Evolutionary conservation across 2,113 vertebrate genomes (phyloP).

Genomic region (Tricholaema leucomelas): DNA sequence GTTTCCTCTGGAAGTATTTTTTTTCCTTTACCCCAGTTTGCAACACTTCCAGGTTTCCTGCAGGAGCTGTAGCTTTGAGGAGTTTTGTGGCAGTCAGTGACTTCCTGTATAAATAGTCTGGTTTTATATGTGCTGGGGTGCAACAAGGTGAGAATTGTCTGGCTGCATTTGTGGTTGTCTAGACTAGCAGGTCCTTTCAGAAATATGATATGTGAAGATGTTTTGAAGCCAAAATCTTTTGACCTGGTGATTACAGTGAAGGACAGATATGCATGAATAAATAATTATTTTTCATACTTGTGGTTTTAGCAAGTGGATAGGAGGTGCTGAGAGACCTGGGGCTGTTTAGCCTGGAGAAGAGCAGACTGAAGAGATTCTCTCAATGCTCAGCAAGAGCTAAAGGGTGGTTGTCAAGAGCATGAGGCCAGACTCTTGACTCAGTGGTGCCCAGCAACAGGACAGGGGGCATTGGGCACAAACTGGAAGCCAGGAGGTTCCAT

Average conservation of each 20-base stretch:
- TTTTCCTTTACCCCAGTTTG: neutral
- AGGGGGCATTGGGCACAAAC: too few relatives aligned
- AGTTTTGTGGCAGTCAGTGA: conserved; percentile 1
- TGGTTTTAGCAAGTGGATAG: neutral
- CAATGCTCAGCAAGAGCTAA: too few relatives aligned
- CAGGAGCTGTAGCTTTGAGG: conserved; percentile 15
- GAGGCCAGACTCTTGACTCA: too few relatives aligned
- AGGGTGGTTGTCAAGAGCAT: too few relatives aligned
- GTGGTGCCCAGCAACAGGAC: too few relatives aligned
- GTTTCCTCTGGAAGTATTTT: neutral
- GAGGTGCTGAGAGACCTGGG: neutral
- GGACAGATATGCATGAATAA: neutral
- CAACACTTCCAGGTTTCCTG: neutral
- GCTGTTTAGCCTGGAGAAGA: too few relatives aligned
- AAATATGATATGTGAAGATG: neutral
- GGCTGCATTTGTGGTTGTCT: neutral
- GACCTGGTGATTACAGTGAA: neutral
- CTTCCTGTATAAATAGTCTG: conserved; percentile 39
- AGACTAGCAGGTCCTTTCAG: neutral
- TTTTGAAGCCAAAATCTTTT: neutral
- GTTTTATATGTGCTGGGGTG: neutral
- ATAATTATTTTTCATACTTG: neutral
- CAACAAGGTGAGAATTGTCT: conserved; percentile 38
- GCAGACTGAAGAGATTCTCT: too few relatives aligned
- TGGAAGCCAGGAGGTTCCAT: too few relatives aligned